Evolutionary conservation across 2,797 vertebrate species (phyloP), one percentile per base, ranked within the genome.

Genomic region (Schizothorax lantsangensis): DNA sequence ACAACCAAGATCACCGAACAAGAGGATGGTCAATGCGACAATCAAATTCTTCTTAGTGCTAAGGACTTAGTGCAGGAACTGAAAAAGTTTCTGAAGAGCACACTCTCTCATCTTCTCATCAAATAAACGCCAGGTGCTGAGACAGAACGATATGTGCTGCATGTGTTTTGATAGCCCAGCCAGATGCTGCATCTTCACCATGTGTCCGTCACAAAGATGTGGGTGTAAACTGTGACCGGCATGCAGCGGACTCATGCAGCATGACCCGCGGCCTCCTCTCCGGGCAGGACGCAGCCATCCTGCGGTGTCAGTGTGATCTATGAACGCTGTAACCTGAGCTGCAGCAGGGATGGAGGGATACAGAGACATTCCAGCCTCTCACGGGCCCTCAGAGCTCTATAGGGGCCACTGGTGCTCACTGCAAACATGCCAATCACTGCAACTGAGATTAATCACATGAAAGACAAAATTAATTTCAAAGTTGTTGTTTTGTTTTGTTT

Each of bases 261-360:
- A 43, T 47, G 36, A 38, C 69, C 69, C 19, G n/a, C 4, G 40
- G 71, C 12, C 66, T 71, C 40, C 17, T 47, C 26, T 66, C 40
- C 2, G 79, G 79, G 79, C 80, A 81, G 12, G 45, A 52, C 38
- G 23, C 49, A 59, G 36, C 9, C 81, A 92, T 93, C 92, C 94
- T 91, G 93, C 92, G 79, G 38, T 93, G 94, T 93, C 95, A 95
- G 91, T 88, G 94, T 96, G 95, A 96, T 96, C 89, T 95, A 96
- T 95, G 95, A 92, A 92, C 10, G 36, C 88, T 89, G 95, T 95
- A 95, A 96, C 91, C 92, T 89, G 93, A 96, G 88, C 94, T 94
- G 87, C 62, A 43, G 89, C 88, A 93, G 91, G 87, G 79, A 93
- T 90, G 84, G 84, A 88, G 92, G 81, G 83, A 85, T 87, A 88